Percentiles rank a stretch among this genome's conserved stretches.
phyloP scores from a whole-genome alignment of 2,888 invertebrate species.

The Drosophila neonasuta region DNA sequence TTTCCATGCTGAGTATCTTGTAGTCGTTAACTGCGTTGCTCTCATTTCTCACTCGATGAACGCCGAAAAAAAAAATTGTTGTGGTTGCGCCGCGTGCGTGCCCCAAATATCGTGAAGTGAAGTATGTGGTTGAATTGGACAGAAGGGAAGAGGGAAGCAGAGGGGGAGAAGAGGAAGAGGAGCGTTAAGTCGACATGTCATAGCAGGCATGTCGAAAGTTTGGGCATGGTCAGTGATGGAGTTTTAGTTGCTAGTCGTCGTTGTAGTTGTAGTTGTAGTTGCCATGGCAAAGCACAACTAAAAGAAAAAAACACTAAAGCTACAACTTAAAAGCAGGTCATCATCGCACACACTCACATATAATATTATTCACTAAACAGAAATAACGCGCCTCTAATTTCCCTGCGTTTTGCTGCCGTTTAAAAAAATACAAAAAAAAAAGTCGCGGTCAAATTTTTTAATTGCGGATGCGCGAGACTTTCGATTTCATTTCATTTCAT shows the following conservation, averaged over 20 bases:
- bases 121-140: constrained; percentile 15
- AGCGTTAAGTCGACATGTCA: constrained; percentile 26
- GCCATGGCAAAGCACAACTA: constrained; percentile 9
- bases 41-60: constrained; percentile 8
- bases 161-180: neutral
- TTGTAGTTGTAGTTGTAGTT: neutral
- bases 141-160: neutral
- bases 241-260: constrained; percentile 26
- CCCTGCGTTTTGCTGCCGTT: constrained; percentile 52
- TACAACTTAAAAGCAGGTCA: constrained; percentile 43
- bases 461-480: constrained; percentile 75
- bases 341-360: constrained; percentile 1
- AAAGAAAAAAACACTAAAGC: neutral
- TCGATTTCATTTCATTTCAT: constrained; percentile 71
- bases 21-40: constrained; percentile 11
- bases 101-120: constrained; percentile 55
- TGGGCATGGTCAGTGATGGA: constrained; percentile 53
- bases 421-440: constrained; percentile 11
- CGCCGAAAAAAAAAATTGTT: constrained; percentile 17
- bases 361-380: constrained; percentile 1
- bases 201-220: constrained; percentile 35
- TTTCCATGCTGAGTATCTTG: constrained; percentile 11
- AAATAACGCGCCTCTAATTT: constrained; percentile 47
- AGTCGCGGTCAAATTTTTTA: constrained; percentile 63
- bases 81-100: constrained; percentile 51